Conservation (phyloP, 2,888 invertebrate species). For the Acronicta aceris region DNA sequence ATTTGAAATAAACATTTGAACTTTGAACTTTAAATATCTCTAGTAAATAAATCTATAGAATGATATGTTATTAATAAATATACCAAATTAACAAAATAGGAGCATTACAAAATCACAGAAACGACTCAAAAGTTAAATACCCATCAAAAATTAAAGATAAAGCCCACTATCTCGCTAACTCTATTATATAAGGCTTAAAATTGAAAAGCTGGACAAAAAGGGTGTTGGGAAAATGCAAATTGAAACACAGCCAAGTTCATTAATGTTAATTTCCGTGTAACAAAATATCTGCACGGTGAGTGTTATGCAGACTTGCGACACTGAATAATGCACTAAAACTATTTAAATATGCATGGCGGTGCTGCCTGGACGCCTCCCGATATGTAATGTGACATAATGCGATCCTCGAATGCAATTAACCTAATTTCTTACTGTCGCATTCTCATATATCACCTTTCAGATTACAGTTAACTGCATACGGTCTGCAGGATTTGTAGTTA, state of each 20-base stretch:
- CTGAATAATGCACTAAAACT: slow-evolving; percentile 61
- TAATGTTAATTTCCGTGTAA: slow-evolving; percentile 57
- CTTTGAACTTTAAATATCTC: too few species aligned
- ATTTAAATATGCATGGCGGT: slow-evolving; percentile 68
- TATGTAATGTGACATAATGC: slow-evolving; percentile 66
- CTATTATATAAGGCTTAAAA: slow-evolving; percentile 45
- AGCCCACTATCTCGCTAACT: slow-evolving; percentile 17
- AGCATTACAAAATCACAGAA: slow-evolving; percentile 25
- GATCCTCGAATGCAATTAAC: slow-evolving; percentile 63
- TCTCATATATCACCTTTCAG: slow-evolving; percentile 29
- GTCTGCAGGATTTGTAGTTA: not conserved
- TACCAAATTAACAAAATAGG: slow-evolving; percentile 13
- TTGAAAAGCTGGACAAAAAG: slow-evolving; percentile 40
- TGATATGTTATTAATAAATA: too few species aligned
- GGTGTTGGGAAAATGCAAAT: slow-evolving; percentile 47
- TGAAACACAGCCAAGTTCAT: slow-evolving; percentile 57
- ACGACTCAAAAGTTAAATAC: slow-evolving; percentile 15
- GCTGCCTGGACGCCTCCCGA: slow-evolving; percentile 52
- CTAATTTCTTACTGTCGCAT: slow-evolving; percentile 53
- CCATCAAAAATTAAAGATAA: slow-evolving; percentile 21
- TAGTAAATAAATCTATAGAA: too few species aligned
- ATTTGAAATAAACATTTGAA: too few species aligned
- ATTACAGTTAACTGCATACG: slow-evolving; percentile 18
- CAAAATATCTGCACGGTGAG: slow-evolving; percentile 46
- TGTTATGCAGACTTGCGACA: slow-evolving; percentile 58